Conservation (phyloP, 2,113 vertebrate species). For the Syrrhaptes paradoxus region DNA sequence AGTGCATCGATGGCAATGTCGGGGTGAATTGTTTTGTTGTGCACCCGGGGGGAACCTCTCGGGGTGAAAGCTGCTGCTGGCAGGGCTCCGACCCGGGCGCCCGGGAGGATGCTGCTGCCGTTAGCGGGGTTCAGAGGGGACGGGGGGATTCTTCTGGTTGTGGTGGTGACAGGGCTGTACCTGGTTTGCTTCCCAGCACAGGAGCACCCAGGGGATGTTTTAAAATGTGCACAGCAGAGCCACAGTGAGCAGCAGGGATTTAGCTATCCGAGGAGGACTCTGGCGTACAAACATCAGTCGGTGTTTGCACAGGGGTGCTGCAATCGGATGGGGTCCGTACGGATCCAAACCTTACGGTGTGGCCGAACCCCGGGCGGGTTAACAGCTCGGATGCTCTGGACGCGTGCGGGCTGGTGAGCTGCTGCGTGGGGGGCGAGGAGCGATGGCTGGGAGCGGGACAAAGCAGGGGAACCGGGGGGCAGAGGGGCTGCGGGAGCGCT, state of each 20-base stretch:
- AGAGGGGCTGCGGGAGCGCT: neutral
- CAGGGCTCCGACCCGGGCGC: rapidly evolving
- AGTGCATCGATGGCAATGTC: neutral
- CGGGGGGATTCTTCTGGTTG: neutral
- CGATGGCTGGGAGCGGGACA: rapidly evolving
- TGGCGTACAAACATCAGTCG: neutral
- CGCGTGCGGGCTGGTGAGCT: neutral
- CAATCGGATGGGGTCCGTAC: rapidly evolving
- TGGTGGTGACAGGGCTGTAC: neutral
- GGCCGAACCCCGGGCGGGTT: neutral
- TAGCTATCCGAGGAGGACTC: neutral
- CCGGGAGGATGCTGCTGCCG: neutral
- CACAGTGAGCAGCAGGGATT: neutral
- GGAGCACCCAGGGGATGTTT: neutral
- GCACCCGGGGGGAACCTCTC: neutral
- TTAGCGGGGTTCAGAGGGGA: rapidly evolving
- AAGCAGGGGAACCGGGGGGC: too few species aligned
- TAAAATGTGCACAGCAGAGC: neutral
- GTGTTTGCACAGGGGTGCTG: neutral
- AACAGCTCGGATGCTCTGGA: rapidly evolving
- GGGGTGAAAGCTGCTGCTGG: rapidly evolving
- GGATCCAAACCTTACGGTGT: rapidly evolving
- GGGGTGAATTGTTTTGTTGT: neutral
- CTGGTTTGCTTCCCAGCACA: neutral
- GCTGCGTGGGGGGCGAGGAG: neutral